These are phyloP conservation scores for Protonemura montana DNA, from an alignment of 2,888 invertebrate genomes.

Conservation along the genomic window DNA sequence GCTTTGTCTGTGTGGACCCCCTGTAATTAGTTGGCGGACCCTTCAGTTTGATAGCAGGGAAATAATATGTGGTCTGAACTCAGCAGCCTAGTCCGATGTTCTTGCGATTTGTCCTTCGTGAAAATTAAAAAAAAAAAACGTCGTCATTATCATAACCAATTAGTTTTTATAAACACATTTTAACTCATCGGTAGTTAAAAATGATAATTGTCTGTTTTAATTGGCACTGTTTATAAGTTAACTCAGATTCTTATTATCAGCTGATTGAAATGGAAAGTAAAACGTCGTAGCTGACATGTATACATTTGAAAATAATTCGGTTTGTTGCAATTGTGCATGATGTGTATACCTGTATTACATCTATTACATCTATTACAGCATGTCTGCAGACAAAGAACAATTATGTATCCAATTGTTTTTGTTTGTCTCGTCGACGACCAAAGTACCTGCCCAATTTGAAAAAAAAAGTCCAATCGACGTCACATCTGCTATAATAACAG, in stretches of 20 bases:
- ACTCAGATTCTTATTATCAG: not conserved
- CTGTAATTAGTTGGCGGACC: constrained; percentile 9
- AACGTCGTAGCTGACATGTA: not conserved
- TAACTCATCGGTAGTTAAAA: not conserved
- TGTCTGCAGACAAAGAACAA: too few relatives aligned
- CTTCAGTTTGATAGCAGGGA: not conserved
- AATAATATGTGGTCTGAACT: not conserved
- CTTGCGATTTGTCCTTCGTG: not conserved
- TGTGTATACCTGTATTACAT: too few relatives aligned
- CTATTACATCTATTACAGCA: too few relatives aligned
- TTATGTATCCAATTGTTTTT: too few relatives aligned
- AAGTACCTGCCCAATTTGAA: not conserved
- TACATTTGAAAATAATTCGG: too few relatives aligned
- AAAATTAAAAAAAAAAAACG: not conserved
- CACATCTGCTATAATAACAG: not conserved
- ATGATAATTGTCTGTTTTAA: not conserved
- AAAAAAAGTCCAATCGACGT: not conserved
- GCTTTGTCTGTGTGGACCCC: constrained; percentile 15
- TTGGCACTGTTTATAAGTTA: not conserved
- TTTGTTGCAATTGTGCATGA: too few relatives aligned
- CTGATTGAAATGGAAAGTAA: not conserved
- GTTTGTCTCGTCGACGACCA: too few relatives aligned
- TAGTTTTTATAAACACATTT: constrained; percentile 4
- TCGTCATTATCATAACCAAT: not conserved
- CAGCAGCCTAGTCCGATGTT: not conserved